A percentile compares a stretch with the other conserved stretches of the same genome.
Conservation (phyloP, 2,113 vertebrate genomes). For the Coregonus clupeaformis region DNA sequence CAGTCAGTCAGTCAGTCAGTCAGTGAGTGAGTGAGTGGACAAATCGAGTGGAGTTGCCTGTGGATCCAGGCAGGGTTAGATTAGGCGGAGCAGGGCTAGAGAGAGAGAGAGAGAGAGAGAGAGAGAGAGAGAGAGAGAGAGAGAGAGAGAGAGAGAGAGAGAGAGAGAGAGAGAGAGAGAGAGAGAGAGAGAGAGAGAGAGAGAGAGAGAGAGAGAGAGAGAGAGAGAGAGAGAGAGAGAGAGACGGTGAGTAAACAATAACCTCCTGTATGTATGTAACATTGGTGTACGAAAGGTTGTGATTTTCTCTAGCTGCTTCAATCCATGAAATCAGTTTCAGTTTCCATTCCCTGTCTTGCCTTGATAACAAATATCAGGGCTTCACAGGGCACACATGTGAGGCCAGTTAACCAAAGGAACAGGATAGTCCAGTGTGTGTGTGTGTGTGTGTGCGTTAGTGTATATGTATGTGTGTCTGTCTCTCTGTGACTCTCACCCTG, state of each 20-base stretch:
- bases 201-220: constrained; percentile 43
- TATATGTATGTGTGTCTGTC: not conserved
- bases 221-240: not conserved
- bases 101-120: no score
- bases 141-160: no score
- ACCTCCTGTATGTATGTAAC: constrained; percentile 67
- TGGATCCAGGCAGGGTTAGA: no score
- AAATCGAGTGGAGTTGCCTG: no score
- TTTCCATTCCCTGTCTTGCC: constrained; percentile 55
- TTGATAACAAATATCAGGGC: constrained; percentile 55
- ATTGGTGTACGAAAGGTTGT: constrained; percentile 43
- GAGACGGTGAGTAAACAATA: constrained; percentile 39
- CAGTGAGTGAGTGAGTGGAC: no score
- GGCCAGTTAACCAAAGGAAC: constrained; percentile 49
- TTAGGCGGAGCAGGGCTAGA: no score
- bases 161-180: not conserved
- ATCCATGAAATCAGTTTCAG: constrained; percentile 37
- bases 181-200: constrained; percentile 34
- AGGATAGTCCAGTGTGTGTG: constrained; percentile 9
- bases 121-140: no score
- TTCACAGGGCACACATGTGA: constrained; percentile 50
- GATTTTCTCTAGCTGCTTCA: constrained; percentile 57
- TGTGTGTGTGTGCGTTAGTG: not conserved
- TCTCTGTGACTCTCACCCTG: not conserved
- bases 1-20: no score